A percentile compares a stretch with the other conserved stretches of the same genome.
Evolutionary conservation across 2,113 vertebrate genomes (phyloP).

Genomic region (Irena cyanogastra): DNA sequence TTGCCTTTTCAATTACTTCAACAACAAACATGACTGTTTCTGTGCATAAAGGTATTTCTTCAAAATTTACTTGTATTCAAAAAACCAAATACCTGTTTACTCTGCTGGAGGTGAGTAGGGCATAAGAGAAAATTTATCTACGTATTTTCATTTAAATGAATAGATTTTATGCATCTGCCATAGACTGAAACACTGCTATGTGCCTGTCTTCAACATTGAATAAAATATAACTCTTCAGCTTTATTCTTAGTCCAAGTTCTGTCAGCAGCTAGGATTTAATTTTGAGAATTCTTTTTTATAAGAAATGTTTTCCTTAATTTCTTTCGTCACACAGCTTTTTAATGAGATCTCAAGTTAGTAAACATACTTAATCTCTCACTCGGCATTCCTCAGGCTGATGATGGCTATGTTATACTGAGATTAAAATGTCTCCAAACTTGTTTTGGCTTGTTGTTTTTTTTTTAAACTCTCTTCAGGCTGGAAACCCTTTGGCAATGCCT

Average conservation of each 20-base stretch:
- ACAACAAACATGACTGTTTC: neutral
- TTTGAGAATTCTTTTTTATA: neutral
- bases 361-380: constrained; percentile 4
- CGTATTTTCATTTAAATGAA: neutral
- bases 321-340: neutral
- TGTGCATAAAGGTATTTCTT: neutral
- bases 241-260: neutral
- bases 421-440: neutral
- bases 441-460: neutral
- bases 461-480: neutral
- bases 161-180: neutral
- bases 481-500: neutral
- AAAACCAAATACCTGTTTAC: neutral
- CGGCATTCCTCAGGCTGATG: neutral
- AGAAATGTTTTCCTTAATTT: neutral
- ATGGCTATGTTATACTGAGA: neutral
- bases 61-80: neutral
- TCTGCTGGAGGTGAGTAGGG: neutral
- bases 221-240: neutral
- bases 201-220: neutral
- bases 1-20: neutral
- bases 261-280: neutral
- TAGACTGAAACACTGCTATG: neutral
- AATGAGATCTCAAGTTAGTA: neutral
- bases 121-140: neutral